Conservation (phyloP, 2,888 invertebrate species). For the Aleiodes alternator region DNA sequence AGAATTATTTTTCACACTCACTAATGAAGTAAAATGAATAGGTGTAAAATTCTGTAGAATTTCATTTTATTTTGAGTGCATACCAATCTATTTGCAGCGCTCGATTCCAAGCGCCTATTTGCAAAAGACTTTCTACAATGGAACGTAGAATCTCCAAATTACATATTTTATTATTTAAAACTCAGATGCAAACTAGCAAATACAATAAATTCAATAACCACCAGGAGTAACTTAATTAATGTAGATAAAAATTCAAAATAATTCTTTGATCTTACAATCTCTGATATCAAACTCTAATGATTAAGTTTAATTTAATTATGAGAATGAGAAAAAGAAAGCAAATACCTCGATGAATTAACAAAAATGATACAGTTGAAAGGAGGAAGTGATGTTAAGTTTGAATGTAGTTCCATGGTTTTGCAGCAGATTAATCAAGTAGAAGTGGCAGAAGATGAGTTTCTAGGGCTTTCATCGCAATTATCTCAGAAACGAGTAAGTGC, state of each 20-base stretch:
- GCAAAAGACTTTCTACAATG: background rate
- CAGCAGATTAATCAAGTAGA: no score
- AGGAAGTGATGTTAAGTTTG: background rate
- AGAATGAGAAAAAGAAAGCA: slow-evolving; percentile 5
- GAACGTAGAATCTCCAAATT: slow-evolving; percentile 4
- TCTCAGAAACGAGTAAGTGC: no score
- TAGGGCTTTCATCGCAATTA: no score
- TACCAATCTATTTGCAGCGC: slow-evolving; percentile 18
- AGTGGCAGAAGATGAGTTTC: no score
- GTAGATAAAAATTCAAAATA: slow-evolving; percentile 19
- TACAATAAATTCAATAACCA: background rate
- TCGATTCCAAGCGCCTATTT: background rate
- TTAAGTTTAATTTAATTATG: slow-evolving; percentile 11
- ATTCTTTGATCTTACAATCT: slow-evolving; percentile 24
- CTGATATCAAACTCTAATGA: background rate
- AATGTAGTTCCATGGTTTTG: background rate
- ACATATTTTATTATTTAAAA: slow-evolving; percentile 6
- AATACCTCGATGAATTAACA: background rate
- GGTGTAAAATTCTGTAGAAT: slow-evolving; percentile 1
- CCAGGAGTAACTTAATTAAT: background rate
- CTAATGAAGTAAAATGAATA: background rate
- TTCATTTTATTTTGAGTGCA: slow-evolving; percentile 12
- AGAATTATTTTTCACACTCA: no score
- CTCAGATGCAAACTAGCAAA: background rate
- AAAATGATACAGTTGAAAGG: background rate